Evolutionary conservation across 2,113 vertebrate species (phyloP).

Genomic region (Heterotis niloticus): DNA sequence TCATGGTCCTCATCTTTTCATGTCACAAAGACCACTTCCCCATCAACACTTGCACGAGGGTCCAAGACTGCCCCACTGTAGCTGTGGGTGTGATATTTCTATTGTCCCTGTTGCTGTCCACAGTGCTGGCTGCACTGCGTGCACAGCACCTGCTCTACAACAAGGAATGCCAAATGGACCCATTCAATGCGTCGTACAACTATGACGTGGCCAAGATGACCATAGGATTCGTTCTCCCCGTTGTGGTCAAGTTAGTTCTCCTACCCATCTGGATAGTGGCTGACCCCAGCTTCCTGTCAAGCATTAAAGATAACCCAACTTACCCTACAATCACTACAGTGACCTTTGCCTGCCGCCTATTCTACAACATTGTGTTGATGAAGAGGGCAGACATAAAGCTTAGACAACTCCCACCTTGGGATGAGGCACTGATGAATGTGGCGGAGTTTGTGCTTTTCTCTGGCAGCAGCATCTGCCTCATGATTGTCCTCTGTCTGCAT

Average conservation of each 20-base stretch:
- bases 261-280: constrained; percentile 38
- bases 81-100: constrained; percentile 42
- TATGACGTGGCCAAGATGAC: constrained; percentile 64
- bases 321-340: constrained; percentile 34
- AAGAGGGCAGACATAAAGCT: constrained; percentile 45
- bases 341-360: constrained; percentile 51
- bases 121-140: constrained; percentile 51
- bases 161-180: constrained; percentile 62
- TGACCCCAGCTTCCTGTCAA: constrained; percentile 40
- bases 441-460: constrained; percentile 67
- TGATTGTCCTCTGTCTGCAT: constrained; percentile 57
- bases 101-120: constrained; percentile 50
- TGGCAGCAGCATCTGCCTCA: constrained; percentile 59
- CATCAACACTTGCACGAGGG: constrained; percentile 28
- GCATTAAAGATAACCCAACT: constrained; percentile 22
- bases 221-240: constrained; percentile 61
- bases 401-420: not conserved
- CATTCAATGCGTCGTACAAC: constrained; percentile 39
- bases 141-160: constrained; percentile 28
- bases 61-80: constrained; percentile 12
- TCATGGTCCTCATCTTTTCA: constrained; percentile 48
- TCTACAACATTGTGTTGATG: constrained; percentile 59
- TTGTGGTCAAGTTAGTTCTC: constrained; percentile 48
- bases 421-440: constrained; percentile 57
- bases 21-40: constrained; percentile 36